Evolutionary conservation across 1,140 invertebrate genomes (phyloP), one percentile per base, ranked within the genome.

Genomic region (Drosophila varians): DNA sequence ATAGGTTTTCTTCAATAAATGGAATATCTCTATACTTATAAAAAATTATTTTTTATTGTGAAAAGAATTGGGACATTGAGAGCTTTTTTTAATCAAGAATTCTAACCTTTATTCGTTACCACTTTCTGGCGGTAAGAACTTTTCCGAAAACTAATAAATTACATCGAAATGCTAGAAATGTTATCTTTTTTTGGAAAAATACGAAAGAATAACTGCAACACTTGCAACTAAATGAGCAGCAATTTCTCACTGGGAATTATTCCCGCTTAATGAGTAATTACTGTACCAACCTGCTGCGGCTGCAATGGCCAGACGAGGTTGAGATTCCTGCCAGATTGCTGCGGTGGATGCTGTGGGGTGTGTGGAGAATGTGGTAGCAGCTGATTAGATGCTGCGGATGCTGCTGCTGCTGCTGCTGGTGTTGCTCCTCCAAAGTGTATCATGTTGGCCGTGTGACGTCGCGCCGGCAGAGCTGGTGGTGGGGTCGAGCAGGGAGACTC

Each of bases 401-500:
- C 16, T 42, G 52, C 18, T 48, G 53, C n/a, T 58, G 45, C 16
- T 42, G 52, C 18, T 47, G 74, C 18, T 60, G 54, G 18, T 42
- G 74, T n/a, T 58, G 45, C 16, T 42, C 43, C 18, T 34, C 55
- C 53, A 36, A 86, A 79, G 71, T 76, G 80, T 72, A 74, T 64
- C 60, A 84, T 45, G 48, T 56, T 77, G 70, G 57, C 71, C 43
- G 78, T 87, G 56, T 74, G 65, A 68, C 86, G 87, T 26, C 86
- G 76, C 14, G 79, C 86, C 7, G 87, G 86, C 21, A 89, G 54
- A 42, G 84, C 84, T 26, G 83, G 82, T 18, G 83, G 83, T 34
- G 74, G 84, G 14, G 77, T 61, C 11, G 64, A 66, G 43, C 77
- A 82, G 53, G 66, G 61, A 16, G 61, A 68, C 21, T 74, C 61